phyloP scores from a whole-genome alignment of 2,888 invertebrate species.

The Drosophila falleni region DNA sequence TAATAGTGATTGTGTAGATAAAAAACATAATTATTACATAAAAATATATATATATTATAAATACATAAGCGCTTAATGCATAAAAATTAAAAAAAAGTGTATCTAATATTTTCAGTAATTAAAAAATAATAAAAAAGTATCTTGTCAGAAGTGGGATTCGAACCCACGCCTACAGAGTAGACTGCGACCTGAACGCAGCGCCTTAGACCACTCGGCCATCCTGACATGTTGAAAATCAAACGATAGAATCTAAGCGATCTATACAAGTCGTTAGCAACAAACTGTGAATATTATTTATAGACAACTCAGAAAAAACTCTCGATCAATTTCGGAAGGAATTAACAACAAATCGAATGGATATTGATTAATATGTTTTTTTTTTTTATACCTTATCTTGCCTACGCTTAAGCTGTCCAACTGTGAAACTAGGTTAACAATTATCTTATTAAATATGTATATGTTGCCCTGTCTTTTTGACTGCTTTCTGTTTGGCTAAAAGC shows the following conservation, averaged over 20 bases:
- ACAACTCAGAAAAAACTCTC: background rate
- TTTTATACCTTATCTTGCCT: background rate
- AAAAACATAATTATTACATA: too few relatives aligned
- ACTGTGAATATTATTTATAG: conserved; percentile 6
- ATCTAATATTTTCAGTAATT: too few relatives aligned
- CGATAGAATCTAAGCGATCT: background rate
- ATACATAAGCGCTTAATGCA: too few relatives aligned
- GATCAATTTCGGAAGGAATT: background rate
- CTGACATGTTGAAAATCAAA: conserved; percentile 25
- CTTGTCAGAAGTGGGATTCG: conserved; percentile 83
- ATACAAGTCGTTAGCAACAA: background rate
- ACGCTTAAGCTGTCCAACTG: conserved; percentile 11
- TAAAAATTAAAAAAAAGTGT: too few relatives aligned
- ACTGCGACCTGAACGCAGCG: conserved; percentile 84
- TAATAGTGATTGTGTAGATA: too few relatives aligned
- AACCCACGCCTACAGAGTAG: conserved; percentile 84
- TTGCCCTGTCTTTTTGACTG: conserved; percentile 1
- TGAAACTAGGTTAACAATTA: conserved; percentile 61
- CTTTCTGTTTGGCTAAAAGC: conserved; percentile 29
- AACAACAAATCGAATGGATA: background rate
- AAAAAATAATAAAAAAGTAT: too few relatives aligned
- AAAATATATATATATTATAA: background rate
- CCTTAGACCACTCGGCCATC: conserved; percentile 77
- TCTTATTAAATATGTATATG: conserved; percentile 7
- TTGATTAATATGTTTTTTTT: conserved; percentile 12